Evolutionary conservation across 2,797 vertebrate genomes (phyloP).

Genomic region (Calcarius lapponicus): DNA sequence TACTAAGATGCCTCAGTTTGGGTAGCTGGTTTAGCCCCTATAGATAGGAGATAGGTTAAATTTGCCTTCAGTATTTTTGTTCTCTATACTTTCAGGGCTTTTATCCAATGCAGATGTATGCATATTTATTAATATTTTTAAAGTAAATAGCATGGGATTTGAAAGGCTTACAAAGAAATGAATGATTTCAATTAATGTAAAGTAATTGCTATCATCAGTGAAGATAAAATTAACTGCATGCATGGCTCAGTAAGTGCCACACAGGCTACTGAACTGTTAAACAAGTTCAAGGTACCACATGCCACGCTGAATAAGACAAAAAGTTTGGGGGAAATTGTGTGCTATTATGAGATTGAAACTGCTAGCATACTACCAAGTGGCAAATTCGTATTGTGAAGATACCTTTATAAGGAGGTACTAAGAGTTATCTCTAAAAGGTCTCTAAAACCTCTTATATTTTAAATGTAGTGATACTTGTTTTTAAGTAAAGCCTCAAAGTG

Average conservation of each 20-base stretch:
- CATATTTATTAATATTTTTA: background rate
- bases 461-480: background rate
- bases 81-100: background rate
- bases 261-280: background rate
- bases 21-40: background rate
- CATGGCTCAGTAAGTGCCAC: background rate
- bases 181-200: background rate
- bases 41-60: background rate
- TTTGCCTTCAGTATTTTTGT: background rate
- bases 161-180: background rate
- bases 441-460: background rate
- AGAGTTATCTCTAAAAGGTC: background rate
- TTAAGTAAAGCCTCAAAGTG: background rate
- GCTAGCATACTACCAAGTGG: background rate
- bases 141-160: background rate
- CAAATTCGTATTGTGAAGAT: background rate
- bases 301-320: background rate
- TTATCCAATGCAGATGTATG: background rate
- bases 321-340: background rate
- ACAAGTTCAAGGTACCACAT: background rate
- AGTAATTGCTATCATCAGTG: background rate
- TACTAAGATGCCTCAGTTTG: background rate
- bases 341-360: background rate
- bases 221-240: background rate
- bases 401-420: background rate